Evolutionary conservation across 2,888 invertebrate species (phyloP), one percentile per base, ranked within the genome.

Genomic region (Seira sanloemensis): DNA sequence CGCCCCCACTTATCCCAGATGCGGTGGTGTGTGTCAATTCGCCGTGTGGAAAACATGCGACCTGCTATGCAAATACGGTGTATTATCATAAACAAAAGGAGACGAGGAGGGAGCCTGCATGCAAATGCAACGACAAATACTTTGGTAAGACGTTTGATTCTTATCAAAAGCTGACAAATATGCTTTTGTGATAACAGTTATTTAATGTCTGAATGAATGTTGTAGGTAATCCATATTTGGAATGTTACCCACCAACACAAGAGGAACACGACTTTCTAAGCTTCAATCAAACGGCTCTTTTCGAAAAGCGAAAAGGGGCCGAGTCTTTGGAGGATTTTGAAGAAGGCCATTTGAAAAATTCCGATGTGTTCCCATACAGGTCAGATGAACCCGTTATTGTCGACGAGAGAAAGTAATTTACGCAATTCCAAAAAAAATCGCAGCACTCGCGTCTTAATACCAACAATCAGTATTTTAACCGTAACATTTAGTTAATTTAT

Each of bases 21-120:
- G 73, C 74, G 0, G 78, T 86, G 0, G 78, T 80, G 12, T 87
- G 87, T 24, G 71, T 78, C 16, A 82, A 87, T 67, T 82, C 73
- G 4, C 78, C 77, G 1, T 87, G 87, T 77, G 87, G 87, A 25
- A 62, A 58, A 21, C 74, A 86, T 72, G 86, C 87, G 5, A 80
- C 76, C 12, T 87, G 87, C 24, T 83, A 66, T 37, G 83, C 84
- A 1, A 83, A 81, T 18, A 84, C 77, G 5, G 81, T 81, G 0
- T 86, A 79, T 46, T 83, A 86, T 24, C 74, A 72, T 16, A 86
- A 74, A n/a, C 73, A 73, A 21, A 80, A 81, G 23, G 80, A 80
- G 18, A 66, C 78, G n/a, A 19, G 81, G 18, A 37, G 80, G 19
- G 85, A 85, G 18, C 85, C 85, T 46, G 85, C 80, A 5, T 85